These are phyloP conservation scores for Pseudomugil tenellus DNA, from an alignment of 2,797 vertebrate species.

Conservation along the genomic window DNA sequence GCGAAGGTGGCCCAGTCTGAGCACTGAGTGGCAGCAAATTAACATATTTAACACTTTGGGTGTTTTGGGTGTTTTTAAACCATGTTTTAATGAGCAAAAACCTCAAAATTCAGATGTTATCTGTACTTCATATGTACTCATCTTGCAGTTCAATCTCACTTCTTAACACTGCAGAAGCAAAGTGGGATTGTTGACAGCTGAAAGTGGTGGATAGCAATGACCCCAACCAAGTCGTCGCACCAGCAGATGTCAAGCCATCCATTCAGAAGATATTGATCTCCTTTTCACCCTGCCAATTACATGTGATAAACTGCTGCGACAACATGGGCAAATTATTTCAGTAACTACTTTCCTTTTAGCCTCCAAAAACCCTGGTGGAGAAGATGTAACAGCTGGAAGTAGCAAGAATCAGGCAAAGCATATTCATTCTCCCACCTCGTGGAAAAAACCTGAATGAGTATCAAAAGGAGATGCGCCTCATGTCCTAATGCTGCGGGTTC, in stretches of 20 bases:
- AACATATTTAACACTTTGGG: too few species aligned
- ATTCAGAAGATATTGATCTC: conserved; percentile 73
- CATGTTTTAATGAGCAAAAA: too few species aligned
- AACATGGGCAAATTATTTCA: conserved; percentile 52
- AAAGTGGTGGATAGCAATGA: conserved; percentile 47
- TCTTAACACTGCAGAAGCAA: conserved; percentile 18
- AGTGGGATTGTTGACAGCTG: conserved; percentile 10
- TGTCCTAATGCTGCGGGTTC: conserved; percentile 52
- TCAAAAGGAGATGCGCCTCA: conserved; percentile 36
- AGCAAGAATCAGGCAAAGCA: conserved; percentile 11
- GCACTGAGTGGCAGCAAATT: too few species aligned
- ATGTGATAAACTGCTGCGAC: conserved; percentile 62
- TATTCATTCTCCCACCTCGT: background rate
- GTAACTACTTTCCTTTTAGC: conserved; percentile 50
- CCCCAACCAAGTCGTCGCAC: conserved; percentile 46
- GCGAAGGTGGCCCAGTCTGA: background rate
- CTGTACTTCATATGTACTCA: background rate
- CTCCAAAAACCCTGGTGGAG: conserved; percentile 15
- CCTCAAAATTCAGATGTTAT: background rate
- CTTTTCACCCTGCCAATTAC: conserved; percentile 63
- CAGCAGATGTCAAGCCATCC: conserved; percentile 64
- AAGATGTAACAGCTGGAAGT: conserved; percentile 1
- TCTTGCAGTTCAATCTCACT: background rate
- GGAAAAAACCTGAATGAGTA: background rate
- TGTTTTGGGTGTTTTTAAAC: too few species aligned